Base-by-base conservation (phyloP, 1,140 invertebrate genomes). In the Akabosia matsudoensis region DNA sequence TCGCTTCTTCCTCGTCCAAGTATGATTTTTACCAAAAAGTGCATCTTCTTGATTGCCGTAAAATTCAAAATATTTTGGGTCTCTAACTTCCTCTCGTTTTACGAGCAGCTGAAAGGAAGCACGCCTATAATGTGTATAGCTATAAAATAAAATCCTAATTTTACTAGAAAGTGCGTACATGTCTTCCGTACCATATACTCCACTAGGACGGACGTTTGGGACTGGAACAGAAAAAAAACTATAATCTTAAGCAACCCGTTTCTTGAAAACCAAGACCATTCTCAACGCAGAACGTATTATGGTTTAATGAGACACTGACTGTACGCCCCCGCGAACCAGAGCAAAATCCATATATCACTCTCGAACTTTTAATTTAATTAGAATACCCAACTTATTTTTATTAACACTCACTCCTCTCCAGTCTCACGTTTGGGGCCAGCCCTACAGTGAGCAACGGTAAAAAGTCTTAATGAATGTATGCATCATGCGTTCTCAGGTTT, bases 91-190 rank as follows among this genome's bases (percentile, higher is more conserved):
- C n/a, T 22, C 24, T 10, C 54, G 4, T 61, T 61, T 61, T 61
- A 14, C 24, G 61, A 67, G 61, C 61, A 67, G 61, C 61, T 67
- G 61, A 67, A 67, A 67, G 61, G 61, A 67, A 67, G 54, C 54
- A 56, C 22, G 54, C 10, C 10, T 56, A 56, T n/a, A 56, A 24
- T 56, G 10, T 45, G 37, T 51, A 13, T 51, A 51, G 45, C 45
- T 10, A n/a, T 10, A n/a, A 51, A 51, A 51, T 13, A 51, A 51
- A n/a, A n/a, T n/a, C n/a, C n/a, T n/a, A n/a, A n/a, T n/a, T n/a
- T n/a, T n/a, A n/a, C n/a, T n/a, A n/a, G n/a, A n/a, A n/a, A 45
- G 37, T 45, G 37, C 37, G 18, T 45, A 45, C 37, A 7, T 45
- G 18, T 18, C 18, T 45, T 45, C n/a, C n/a, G n/a, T n/a, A n/a